Evolutionary conservation across 2,888 invertebrate genomes (phyloP).

Genomic region (Crocallis elinguaria): DNA sequence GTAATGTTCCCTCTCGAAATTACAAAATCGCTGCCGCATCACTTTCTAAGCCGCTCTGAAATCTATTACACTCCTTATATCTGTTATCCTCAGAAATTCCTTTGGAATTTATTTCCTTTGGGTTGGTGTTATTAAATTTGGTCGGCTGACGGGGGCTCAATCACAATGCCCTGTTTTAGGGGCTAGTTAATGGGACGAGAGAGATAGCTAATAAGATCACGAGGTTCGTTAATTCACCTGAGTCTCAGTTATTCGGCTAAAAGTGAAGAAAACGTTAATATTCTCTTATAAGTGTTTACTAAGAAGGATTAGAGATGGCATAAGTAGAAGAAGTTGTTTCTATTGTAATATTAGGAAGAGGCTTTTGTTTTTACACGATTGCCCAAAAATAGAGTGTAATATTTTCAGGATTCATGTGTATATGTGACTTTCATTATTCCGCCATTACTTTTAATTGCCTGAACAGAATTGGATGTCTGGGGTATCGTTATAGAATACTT

Average conservation of each 20-base stretch:
- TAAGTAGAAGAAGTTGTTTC: too few species aligned
- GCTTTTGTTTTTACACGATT: too few species aligned
- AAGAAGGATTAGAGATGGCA: too few species aligned
- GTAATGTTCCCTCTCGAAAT: background rate
- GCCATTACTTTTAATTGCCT: too few species aligned
- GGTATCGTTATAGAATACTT: too few species aligned
- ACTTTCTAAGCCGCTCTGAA: slow-evolving; percentile 12
- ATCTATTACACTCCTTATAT: slow-evolving; percentile 13
- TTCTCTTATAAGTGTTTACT: too few species aligned
- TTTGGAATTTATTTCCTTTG: slow-evolving; percentile 32
- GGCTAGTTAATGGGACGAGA: slow-evolving; percentile 25
- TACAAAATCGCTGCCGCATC: slow-evolving; percentile 19
- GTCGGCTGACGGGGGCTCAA: slow-evolving; percentile 14
- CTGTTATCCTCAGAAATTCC: slow-evolving; percentile 22
- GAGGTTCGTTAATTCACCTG: slow-evolving; percentile 63
- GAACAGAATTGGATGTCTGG: too few species aligned
- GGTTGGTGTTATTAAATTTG: slow-evolving; percentile 33
- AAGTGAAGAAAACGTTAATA: too few species aligned
- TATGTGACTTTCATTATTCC: too few species aligned
- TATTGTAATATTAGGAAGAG: too few species aligned
- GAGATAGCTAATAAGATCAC: slow-evolving; percentile 67
- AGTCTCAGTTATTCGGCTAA: slow-evolving; percentile 46
- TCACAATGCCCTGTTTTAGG: slow-evolving; percentile 30
- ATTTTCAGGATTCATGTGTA: too few species aligned
- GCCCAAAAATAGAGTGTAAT: too few species aligned